Conservation (phyloP, 2,888 invertebrate species). For the Aphodius sticticus region DNA sequence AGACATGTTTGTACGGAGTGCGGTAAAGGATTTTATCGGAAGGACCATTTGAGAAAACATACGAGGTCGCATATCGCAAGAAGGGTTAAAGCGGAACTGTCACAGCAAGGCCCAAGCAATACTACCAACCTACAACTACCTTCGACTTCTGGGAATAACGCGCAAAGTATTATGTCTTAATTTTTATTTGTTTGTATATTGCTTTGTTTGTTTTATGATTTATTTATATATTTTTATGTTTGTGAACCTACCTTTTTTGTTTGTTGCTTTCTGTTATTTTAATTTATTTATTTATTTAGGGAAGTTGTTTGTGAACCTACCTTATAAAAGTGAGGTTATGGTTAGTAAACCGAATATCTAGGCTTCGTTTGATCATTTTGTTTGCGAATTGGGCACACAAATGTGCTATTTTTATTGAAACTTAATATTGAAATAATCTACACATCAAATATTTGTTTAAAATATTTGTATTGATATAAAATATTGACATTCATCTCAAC, state of each 20-base stretch:
- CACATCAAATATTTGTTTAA: too few species aligned
- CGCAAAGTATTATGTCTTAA: conserved; percentile 51
- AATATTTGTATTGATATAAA: too few species aligned
- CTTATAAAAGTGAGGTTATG: too few species aligned
- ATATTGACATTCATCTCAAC: too few species aligned
- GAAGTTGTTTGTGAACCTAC: too few species aligned
- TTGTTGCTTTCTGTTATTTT: neutral
- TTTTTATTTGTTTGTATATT: conserved; percentile 13
- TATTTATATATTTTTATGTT: neutral
- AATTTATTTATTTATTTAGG: neutral
- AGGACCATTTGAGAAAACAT: conserved; percentile 87
- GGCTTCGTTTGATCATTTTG: too few species aligned
- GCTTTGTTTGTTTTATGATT: neutral
- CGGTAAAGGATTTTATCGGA: conserved; percentile 89
- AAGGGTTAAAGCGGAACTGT: conserved; percentile 84
- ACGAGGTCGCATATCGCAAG: conserved; percentile 85
- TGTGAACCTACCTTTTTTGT: neutral
- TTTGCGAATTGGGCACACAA: too few species aligned
- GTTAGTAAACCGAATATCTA: too few species aligned
- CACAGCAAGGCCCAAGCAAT: conserved; percentile 66
- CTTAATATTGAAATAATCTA: too few species aligned
- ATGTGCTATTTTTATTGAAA: too few species aligned
- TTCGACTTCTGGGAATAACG: conserved; percentile 41
- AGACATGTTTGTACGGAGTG: conserved; percentile 87
- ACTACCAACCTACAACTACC: conserved; percentile 58